phyloP scores from a whole-genome alignment of 2,888 invertebrate genomes.

The Nowickia ferox region DNA sequence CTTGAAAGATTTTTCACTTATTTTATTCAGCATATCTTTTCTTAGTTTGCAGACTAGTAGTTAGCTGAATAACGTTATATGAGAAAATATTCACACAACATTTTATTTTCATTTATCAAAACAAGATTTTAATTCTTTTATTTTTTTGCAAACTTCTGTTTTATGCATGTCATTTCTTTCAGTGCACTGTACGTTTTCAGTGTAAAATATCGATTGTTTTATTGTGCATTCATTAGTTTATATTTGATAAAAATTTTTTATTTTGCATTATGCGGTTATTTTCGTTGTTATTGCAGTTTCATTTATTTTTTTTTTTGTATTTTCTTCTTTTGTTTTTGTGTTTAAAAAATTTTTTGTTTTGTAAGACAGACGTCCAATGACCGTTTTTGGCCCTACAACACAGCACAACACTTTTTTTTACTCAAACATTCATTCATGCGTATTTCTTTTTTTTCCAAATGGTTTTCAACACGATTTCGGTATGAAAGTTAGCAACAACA shows the following conservation, averaged over 20 bases:
- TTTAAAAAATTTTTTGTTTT: constrained; percentile 15
- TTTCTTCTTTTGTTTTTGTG: constrained; percentile 20
- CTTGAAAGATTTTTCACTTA: no score
- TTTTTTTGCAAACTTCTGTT: no score
- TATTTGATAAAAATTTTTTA: constrained; percentile 34
- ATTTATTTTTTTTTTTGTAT: constrained; percentile 10
- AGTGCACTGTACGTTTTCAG: constrained; percentile 13
- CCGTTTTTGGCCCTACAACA: constrained; percentile 59
- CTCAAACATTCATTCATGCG: constrained; percentile 59
- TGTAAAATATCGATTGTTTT: constrained; percentile 38
- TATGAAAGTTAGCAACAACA: constrained; percentile 55
- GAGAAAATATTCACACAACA: no score
- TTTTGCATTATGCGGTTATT: constrained; percentile 14
- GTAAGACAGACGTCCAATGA: constrained; percentile 59
- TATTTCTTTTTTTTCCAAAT: constrained; percentile 45
- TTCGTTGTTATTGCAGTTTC: constrained; percentile 21
- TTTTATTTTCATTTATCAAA: background rate
- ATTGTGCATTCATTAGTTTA: constrained; percentile 43
- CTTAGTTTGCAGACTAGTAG: no score
- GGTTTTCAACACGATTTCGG: constrained; percentile 49
- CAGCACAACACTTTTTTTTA: constrained; percentile 8
- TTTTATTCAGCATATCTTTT: no score
- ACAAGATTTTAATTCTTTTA: background rate
- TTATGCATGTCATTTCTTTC: background rate
- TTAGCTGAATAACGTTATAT: no score